Evolutionary conservation across 2,888 invertebrate species (phyloP).

Genomic region (Lithodes maja): DNA sequence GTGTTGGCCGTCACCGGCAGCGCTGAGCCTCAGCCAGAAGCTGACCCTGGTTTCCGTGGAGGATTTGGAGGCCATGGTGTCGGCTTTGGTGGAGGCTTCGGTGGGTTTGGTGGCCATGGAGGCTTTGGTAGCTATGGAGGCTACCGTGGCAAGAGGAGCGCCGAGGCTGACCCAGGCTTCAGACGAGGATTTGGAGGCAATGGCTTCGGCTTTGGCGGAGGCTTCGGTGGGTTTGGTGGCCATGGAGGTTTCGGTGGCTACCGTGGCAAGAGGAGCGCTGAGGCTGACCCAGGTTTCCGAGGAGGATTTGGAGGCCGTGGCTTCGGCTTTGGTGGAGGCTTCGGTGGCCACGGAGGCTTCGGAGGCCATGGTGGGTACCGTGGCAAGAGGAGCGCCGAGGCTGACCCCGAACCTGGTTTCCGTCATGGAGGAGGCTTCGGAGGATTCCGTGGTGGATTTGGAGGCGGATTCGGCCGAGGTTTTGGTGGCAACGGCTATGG

Average conservation of each 20-base stretch:
- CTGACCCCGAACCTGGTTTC: conserved; percentile 32
- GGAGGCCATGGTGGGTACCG: conserved; percentile 25
- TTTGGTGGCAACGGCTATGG: conserved; percentile 40
- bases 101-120: conserved; percentile 24
- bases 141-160: conserved; percentile 37
- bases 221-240: conserved; percentile 2
- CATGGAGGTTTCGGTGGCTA: conserved; percentile 23
- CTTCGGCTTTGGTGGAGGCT: conserved; percentile 25
- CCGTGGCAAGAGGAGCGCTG: conserved; percentile 37
- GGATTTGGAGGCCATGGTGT: conserved; percentile 3
- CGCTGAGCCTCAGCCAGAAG: conserved; percentile 29
- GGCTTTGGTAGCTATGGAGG: conserved; percentile 31
- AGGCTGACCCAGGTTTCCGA: conserved; percentile 23
- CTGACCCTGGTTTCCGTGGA: conserved; percentile 26
- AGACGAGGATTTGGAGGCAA: conserved; percentile 31
- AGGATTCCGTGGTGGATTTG: conserved; percentile 19
- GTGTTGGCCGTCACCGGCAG: conserved; percentile 15
- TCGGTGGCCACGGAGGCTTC: conserved; percentile 22
- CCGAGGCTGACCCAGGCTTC: conserved; percentile 24
- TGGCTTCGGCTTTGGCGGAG: conserved; percentile 33
- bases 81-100: conserved; percentile 24
- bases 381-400: conserved; percentile 41
- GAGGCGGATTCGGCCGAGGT: conserved; percentile 24
- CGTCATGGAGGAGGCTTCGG: background rate
- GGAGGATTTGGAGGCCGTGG: conserved; percentile 8